Conservation (phyloP, 2,797 vertebrate genomes). For the Neosilurus mollespiculum region DNA sequence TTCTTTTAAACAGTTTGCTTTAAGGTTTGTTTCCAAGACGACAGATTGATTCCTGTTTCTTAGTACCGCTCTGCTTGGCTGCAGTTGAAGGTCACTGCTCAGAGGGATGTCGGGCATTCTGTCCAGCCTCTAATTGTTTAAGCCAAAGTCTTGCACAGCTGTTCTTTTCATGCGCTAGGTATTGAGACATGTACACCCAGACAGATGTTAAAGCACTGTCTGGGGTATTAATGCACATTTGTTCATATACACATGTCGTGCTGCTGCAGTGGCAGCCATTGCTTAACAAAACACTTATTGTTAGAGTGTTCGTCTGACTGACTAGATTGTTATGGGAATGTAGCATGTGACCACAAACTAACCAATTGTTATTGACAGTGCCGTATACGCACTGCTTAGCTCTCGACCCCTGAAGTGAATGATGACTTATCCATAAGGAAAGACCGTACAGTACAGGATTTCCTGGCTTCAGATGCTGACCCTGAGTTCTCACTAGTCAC, state of each 20-base stretch:
- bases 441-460: not conserved
- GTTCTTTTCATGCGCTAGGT: not conserved
- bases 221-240: not conserved
- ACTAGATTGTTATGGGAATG: constrained; percentile 25
- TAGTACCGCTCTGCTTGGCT: constrained; percentile 8
- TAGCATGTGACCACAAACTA: not conserved
- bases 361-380: not conserved
- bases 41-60: constrained; percentile 8
- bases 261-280: constrained; percentile 1
- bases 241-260: not conserved
- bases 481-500: not conserved
- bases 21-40: constrained; percentile 3
- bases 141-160: not conserved
- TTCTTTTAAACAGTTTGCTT: not conserved
- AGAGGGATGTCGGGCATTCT: constrained; percentile 14
- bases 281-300: constrained; percentile 40
- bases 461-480: not conserved
- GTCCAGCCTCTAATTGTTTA: not conserved
- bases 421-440: not conserved
- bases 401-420: not conserved
- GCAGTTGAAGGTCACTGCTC: constrained; percentile 11
- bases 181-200: not conserved
- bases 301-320: constrained; percentile 17
- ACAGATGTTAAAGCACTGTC: not conserved
- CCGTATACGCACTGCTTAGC: not conserved